A percentile compares a stretch with the other conserved stretches of the same genome.
Conservation (phyloP, 2,888 invertebrate species). For the Acanthosepion esculentum region DNA sequence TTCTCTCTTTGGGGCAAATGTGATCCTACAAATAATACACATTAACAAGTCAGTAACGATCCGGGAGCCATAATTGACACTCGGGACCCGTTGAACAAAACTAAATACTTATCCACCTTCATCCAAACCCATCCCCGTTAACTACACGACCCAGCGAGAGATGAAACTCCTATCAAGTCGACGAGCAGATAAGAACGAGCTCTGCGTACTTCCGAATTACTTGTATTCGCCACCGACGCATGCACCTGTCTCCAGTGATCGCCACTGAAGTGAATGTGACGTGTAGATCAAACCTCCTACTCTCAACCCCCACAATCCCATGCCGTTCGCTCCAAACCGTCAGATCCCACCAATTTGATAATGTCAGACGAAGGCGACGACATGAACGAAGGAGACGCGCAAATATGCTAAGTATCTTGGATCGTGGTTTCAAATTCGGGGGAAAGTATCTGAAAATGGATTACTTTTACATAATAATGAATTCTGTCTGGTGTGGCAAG, state of each 20-base stretch:
- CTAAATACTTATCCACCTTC: neutral
- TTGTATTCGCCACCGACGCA: neutral
- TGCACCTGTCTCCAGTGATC: neutral
- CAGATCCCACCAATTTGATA: neutral
- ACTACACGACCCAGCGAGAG: neutral
- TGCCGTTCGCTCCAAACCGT: neutral
- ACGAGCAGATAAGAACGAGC: neutral
- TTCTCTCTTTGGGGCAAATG: neutral
- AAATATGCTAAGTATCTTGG: neutral
- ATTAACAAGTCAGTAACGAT: neutral
- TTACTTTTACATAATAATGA: neutral
- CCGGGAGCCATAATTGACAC: neutral
- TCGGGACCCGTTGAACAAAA: neutral
- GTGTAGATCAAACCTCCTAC: neutral
- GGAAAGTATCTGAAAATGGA: neutral
- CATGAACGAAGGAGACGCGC: neutral
- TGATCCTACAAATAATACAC: neutral
- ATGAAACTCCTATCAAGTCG: neutral
- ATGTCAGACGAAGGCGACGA: neutral
- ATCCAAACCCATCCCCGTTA: neutral
- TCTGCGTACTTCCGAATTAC: neutral
- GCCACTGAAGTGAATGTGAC: neutral
- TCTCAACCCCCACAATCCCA: neutral
- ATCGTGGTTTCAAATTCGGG: neutral
- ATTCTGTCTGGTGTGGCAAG: no score